Conservation (phyloP, 1,140 invertebrate genomes). For the Druon quercuslanigerum region DNA sequence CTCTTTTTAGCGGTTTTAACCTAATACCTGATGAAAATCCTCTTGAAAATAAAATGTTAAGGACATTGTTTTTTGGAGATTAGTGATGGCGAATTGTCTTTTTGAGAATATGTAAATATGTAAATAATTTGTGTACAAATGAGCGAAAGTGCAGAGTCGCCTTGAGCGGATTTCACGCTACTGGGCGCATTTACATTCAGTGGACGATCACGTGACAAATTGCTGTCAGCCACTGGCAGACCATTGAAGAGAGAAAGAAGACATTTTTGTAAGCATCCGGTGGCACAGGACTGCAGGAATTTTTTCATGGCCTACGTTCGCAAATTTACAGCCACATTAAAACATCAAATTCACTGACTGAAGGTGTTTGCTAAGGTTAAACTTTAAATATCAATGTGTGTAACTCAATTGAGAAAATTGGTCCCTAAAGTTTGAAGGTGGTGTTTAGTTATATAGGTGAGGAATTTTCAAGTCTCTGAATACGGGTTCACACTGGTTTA, state of each 20-base stretch:
- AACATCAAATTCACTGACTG: no score
- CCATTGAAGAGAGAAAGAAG: background rate
- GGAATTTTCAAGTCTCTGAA: background rate
- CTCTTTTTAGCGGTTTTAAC: background rate
- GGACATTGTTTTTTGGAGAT: background rate
- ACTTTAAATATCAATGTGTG: no score
- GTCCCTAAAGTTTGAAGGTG: background rate
- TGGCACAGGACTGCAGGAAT: background rate
- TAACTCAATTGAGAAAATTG: no score
- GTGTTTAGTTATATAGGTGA: slow-evolving; percentile 5
- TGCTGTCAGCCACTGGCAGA: slow-evolving; percentile 16
- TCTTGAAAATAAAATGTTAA: background rate
- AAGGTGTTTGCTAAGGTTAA: no score
- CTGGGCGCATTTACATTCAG: slow-evolving; percentile 21
- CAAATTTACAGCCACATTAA: no score
- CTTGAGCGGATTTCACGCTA: slow-evolving; percentile 25
- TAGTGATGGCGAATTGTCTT: slow-evolving; percentile 10
- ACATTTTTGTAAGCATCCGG: background rate
- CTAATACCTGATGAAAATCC: background rate
- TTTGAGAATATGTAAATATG: background rate
- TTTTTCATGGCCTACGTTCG: no score
- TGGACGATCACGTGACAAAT: slow-evolving; percentile 25
- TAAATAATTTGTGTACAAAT: slow-evolving; percentile 15
- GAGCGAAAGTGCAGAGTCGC: slow-evolving; percentile 5
- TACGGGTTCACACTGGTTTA: slow-evolving; percentile 8